A percentile compares a stretch with the other conserved stretches of the same genome.
Evolutionary conservation across 2,888 invertebrate species (phyloP).

Genomic region (Limnephilus marmoratus): DNA sequence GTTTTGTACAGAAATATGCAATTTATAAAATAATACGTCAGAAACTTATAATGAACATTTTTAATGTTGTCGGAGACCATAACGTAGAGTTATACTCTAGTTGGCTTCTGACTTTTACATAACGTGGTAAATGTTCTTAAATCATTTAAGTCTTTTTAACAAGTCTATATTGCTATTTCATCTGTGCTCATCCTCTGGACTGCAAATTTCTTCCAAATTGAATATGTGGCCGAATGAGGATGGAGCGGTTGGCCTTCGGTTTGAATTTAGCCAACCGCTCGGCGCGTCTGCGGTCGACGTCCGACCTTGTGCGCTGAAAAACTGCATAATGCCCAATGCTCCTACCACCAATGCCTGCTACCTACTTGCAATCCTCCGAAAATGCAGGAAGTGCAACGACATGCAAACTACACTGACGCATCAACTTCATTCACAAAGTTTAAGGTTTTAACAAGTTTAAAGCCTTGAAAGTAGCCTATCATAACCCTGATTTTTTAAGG

Average conservation of each 20-base stretch:
- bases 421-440: background rate
- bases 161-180: background rate
- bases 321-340: background rate
- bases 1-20: no score
- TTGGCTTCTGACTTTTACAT: no score
- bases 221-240: background rate
- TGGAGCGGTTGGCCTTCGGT: background rate
- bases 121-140: no score
- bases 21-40: no score
- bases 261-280: background rate
- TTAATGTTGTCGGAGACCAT: no score
- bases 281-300: background rate
- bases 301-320: slow-evolving; percentile 8
- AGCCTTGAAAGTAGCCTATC: no score
- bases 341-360: background rate
- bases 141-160: background rate
- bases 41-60: no score
- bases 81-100: no score
- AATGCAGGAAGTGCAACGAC: background rate
- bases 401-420: background rate
- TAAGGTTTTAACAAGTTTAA: background rate
- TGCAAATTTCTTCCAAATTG: background rate
- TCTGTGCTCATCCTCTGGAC: background rate
- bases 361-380: background rate
- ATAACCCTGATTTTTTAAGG: no score